Conservation (phyloP, 2,113 vertebrate species). For the Callithrix jacchus region DNA sequence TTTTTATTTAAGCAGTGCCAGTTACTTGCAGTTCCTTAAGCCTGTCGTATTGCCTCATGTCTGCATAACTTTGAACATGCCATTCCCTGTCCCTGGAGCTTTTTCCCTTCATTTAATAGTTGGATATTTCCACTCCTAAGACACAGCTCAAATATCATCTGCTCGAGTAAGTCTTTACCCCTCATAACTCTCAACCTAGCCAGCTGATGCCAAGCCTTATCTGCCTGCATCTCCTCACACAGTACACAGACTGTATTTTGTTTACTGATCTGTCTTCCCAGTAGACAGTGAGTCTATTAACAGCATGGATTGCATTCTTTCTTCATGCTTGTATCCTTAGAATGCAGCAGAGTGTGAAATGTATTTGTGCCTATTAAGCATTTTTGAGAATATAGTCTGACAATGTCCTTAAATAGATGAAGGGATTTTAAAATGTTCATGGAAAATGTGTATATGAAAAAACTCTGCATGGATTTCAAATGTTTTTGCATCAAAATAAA, state of each 20-base stretch:
- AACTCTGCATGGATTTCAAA: too few relatives aligned
- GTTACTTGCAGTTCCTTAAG: background rate
- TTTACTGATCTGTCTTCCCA: background rate
- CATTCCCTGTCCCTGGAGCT: background rate
- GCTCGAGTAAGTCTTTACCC: background rate
- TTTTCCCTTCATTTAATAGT: background rate
- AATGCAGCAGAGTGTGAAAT: background rate
- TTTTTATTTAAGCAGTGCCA: background rate
- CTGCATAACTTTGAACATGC: background rate
- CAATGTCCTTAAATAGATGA: background rate
- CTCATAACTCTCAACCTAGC: fast-evolving
- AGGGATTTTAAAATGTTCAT: background rate
- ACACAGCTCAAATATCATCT: background rate
- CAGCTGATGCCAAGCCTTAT: fast-evolving
- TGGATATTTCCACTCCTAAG: background rate
- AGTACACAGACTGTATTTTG: fast-evolving
- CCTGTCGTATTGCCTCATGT: background rate
- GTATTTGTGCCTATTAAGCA: background rate
- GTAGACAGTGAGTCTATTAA: background rate
- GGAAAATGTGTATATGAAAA: background rate
- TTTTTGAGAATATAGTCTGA: background rate
- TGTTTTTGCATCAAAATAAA: too few relatives aligned
- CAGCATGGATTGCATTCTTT: background rate
- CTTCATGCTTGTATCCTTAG: background rate
- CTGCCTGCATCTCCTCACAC: fast-evolving